Base-by-base conservation (phyloP, 2,888 invertebrate species). In the Unio pictorum region DNA sequence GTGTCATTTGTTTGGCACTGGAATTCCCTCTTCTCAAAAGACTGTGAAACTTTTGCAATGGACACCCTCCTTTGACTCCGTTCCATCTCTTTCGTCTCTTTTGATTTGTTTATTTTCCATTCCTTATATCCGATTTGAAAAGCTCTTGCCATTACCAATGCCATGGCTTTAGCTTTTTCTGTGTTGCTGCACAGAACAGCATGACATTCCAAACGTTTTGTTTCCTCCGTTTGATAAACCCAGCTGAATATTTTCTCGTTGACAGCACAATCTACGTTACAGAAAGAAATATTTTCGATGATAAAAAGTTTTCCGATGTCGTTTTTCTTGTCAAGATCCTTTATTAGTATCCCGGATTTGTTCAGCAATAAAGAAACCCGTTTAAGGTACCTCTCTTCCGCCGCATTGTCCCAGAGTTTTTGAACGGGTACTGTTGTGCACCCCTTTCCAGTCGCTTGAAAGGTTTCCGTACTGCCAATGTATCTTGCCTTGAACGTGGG, bases 101-200 rank as follows among this genome's bases (percentile, higher is more conserved):
- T 76, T 11, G 60, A 73, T 34, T 80, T 79, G 8, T 75, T 73
- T 2, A 80, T 69, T 66, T 83, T 83, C 87, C 87, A 87, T 66
- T 87, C 87, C 63, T 80, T 86, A 70, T 86, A 87, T 4, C 86
- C 87, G 5, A 85, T 78, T 65, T 87, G 86, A 72, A 87, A 86
- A 18, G 84, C 84, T 7, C 84, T 76, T 17, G 84, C 81, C 71
- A 85, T 61, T n/a, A 84, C 83, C 2, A 85, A 61, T 1, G 86
- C 79, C 81, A 86, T 82, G 1, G 82, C 71, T 55, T 83, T 81
- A 1, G 88, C 85, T 30, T 81, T 85, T 63, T 86, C 86, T 7
- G 70, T 69, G 23, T 72, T 80, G 61, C 82, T 80, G 67, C 86
- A 87, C 61, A 87, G 58, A 6, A 86, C 85, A 1, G 85, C 88